Conservation (phyloP, 1,140 invertebrate genomes). For the Reticulitermes speratus region DNA sequence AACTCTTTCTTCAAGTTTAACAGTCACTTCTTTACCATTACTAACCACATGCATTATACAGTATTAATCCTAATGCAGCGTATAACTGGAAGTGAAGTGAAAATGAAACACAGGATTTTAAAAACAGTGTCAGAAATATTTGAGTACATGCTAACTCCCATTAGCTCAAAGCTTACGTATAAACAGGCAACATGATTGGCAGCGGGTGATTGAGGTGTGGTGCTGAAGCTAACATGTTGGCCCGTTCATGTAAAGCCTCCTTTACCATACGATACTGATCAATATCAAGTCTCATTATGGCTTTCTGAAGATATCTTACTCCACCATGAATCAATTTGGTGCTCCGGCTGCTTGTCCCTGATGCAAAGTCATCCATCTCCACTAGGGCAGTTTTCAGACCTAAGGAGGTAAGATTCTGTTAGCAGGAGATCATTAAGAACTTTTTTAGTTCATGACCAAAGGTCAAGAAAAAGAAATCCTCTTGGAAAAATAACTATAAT, state of each 20-base stretch:
- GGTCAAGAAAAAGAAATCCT: too few relatives aligned
- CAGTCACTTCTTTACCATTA: too few relatives aligned
- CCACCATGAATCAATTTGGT: constrained; percentile 99
- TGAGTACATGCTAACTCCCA: too few relatives aligned
- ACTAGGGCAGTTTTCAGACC: constrained; percentile 95
- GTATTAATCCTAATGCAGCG: too few relatives aligned
- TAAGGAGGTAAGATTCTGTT: constrained; percentile 43
- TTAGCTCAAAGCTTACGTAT: constrained; percentile 68
- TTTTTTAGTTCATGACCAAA: background rate
- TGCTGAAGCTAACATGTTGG: constrained; percentile 91
- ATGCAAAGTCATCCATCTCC: constrained; percentile 96
- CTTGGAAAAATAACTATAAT: background rate
- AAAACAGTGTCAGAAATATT: too few relatives aligned
- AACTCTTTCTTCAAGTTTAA: too few relatives aligned
- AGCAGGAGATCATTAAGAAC: constrained; percentile 3
- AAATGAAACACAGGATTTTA: too few relatives aligned
- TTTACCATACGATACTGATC: constrained; percentile 98
- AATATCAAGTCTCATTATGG: constrained; percentile 90
- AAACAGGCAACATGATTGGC: constrained; percentile 98
- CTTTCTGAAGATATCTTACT: constrained; percentile 96
- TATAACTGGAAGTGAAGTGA: too few relatives aligned
- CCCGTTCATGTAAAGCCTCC: constrained; percentile 93
- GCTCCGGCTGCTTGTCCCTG: constrained; percentile 93
- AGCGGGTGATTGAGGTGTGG: constrained; percentile 95
- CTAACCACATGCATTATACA: too few relatives aligned